A percentile compares a stretch with the other conserved stretches of the same genome.
Evolutionary conservation across 2,888 invertebrate genomes (phyloP).

Genomic region (Oscheius sp.): DNA sequence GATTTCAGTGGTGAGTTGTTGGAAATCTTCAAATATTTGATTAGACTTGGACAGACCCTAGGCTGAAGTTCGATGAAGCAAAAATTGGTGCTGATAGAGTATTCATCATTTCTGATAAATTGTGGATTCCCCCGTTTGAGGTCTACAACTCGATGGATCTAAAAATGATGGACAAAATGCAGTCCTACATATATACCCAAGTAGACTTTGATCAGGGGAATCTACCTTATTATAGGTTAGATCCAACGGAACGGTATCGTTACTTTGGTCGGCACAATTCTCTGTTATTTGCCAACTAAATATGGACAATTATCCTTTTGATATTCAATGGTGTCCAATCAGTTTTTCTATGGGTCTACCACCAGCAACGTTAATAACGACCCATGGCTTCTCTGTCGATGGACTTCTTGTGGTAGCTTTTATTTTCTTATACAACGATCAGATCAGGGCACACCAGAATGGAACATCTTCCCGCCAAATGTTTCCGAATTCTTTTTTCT

Average conservation of each 20-base stretch:
- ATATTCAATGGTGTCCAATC: not conserved
- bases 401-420: not conserved
- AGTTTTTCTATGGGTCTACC: not conserved
- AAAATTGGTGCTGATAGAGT: not conserved
- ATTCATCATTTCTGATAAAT: not conserved
- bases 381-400: no score
- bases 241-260: not conserved
- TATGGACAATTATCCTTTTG: not conserved
- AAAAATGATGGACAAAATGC: not conserved
- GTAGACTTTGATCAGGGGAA: not conserved
- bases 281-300: not conserved
- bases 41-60: not conserved
- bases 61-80: not conserved
- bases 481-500: not conserved
- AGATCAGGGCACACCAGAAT: not conserved
- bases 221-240: no score
- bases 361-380: not conserved
- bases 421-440: not conserved
- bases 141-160: conserved; percentile 5
- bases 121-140: not conserved
- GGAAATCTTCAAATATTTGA: no score
- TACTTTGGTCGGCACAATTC: not conserved
- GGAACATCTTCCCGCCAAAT: not conserved
- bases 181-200: not conserved
- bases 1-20: not conserved